phyloP scores from a whole-genome alignment of 2,113 vertebrate genomes.

The Penelope pileata region DNA sequence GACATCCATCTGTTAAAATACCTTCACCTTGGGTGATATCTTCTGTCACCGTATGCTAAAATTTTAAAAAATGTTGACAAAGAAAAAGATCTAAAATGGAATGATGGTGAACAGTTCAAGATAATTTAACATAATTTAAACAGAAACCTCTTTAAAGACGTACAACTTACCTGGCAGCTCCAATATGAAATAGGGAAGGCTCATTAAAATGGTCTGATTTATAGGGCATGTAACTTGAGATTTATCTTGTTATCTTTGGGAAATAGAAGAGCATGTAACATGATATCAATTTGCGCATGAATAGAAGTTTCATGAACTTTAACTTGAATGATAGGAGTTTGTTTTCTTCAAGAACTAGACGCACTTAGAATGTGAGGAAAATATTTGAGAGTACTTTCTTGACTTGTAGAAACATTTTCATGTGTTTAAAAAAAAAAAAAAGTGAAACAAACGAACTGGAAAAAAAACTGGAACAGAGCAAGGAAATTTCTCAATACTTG shows the following conservation, averaged over 20 bases:
- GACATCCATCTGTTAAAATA: neutral
- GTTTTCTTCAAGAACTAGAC: neutral
- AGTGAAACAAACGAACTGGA: no score
- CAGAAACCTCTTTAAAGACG: neutral
- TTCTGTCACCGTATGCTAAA: neutral
- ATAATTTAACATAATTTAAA: neutral
- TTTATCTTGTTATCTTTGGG: neutral
- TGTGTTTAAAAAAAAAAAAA: accelerated
- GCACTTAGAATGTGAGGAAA: neutral
- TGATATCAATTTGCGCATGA: neutral
- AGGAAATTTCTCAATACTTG: slow-evolving; percentile 21
- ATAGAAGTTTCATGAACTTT: neutral
- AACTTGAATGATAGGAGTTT: neutral
- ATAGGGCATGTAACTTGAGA: slow-evolving; percentile 30
- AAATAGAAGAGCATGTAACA: neutral
- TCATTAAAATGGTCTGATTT: neutral
- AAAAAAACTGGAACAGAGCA: neutral
- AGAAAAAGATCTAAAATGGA: neutral
- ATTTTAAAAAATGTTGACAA: neutral
- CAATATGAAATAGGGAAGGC: neutral
- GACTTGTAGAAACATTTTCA: neutral
- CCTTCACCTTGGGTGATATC: neutral
- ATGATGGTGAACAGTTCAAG: neutral
- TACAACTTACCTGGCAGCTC: slow-evolving; percentile 3
- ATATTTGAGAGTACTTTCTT: neutral